Conservation (phyloP, 1,140 invertebrate genomes). For the Hestina assimilis region DNA sequence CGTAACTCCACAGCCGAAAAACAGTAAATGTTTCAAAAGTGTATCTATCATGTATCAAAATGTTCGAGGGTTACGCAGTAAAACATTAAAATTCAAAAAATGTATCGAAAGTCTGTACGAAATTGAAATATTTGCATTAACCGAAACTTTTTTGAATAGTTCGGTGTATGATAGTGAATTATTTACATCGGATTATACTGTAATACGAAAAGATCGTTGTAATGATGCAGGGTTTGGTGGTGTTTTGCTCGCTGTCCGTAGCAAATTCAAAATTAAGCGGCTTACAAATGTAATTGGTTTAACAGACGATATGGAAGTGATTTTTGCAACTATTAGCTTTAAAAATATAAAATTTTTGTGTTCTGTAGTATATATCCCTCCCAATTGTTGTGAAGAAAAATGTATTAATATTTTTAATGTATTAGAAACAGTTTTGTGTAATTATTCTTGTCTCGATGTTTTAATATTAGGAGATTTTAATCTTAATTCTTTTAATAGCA, state of each 20-base stretch:
- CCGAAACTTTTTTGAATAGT: not conserved
- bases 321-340: not conserved
- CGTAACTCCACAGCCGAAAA: not conserved
- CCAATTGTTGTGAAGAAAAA: not conserved
- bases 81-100: not conserved
- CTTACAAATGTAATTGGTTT: not conserved
- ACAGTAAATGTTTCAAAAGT: not conserved
- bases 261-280: not conserved
- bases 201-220: not conserved
- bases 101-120: not conserved
- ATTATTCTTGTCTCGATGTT: not conserved
- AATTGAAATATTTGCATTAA: not conserved
- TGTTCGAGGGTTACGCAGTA: not conserved
- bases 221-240: not conserved
- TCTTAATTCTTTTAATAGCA: no score
- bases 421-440: not conserved
- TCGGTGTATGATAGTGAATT: not conserved
- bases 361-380: not conserved
- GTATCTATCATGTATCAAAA: not conserved
- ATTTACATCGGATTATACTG: not conserved
- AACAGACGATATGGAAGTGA: not conserved
- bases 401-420: not conserved
- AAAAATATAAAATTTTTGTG: not conserved
- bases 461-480: not conserved
- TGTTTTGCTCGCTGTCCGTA: not conserved